Evolutionary conservation across 2,113 vertebrate species (phyloP).

Genomic region (Lycaon pictus): DNA sequence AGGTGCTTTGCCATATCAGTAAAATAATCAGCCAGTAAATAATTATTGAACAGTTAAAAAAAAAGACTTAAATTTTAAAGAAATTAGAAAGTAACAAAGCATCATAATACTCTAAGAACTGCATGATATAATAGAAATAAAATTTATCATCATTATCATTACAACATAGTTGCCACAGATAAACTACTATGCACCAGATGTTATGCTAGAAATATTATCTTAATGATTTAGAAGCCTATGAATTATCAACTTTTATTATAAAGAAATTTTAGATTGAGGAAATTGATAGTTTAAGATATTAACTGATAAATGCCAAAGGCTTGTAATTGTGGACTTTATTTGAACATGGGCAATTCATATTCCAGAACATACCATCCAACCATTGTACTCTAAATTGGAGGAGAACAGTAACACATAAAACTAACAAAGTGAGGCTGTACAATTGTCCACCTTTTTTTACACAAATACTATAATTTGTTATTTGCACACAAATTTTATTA

Average conservation of each 20-base stretch:
- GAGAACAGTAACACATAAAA: background rate
- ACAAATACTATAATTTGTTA: background rate
- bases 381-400: background rate
- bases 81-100: background rate
- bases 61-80: background rate
- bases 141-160: background rate
- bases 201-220: background rate
- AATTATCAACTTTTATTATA: background rate
- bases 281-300: background rate
- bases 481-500: background rate
- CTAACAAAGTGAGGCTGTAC: background rate
- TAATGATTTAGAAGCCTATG: background rate
- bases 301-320: background rate
- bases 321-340: background rate
- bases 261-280: background rate
- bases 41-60: background rate
- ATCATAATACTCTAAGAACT: background rate
- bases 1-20: background rate
- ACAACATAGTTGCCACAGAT: background rate
- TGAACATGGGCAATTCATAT: background rate
- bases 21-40: background rate
- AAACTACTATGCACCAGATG: background rate
- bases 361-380: background rate
- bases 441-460: background rate
- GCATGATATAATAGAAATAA: background rate